These are phyloP conservation scores for Drosophila sordidula DNA, from an alignment of 2,888 invertebrate species.

Conservation along the genomic window DNA sequence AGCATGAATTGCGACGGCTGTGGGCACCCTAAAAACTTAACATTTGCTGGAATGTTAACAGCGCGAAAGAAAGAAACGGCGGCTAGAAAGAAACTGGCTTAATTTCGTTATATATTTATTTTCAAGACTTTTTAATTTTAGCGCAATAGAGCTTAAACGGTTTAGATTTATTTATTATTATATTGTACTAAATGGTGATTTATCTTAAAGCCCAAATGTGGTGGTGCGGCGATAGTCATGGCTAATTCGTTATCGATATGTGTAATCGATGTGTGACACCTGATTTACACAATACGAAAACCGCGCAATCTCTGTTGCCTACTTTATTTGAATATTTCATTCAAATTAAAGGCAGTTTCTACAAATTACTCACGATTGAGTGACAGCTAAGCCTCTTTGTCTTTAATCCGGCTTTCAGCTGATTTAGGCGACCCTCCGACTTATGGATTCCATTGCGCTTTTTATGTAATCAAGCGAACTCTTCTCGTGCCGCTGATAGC, in stretches of 20 bases:
- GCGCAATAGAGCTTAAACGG: too few species aligned
- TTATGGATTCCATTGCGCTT: constrained; percentile 37
- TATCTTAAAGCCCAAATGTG: constrained; percentile 3
- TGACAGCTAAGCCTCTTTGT: constrained; percentile 7
- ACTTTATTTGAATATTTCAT: constrained; percentile 14
- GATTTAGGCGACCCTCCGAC: constrained; percentile 22
- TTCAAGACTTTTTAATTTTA: too few species aligned
- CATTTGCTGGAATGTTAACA: constrained; percentile 2
- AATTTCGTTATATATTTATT: too few species aligned
- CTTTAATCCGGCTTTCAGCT: constrained; percentile 28
- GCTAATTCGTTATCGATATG: constrained; percentile 10
- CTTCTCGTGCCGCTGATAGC: constrained; percentile 36
- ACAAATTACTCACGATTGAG: constrained; percentile 4
- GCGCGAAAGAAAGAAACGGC: not conserved
- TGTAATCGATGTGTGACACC: not conserved
- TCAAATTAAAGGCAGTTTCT: not conserved
- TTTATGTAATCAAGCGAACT: constrained; percentile 54
- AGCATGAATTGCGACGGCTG: not conserved
- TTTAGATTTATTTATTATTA: too few species aligned
- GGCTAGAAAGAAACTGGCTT: too few species aligned
- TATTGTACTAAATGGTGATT: too few species aligned
- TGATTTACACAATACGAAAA: constrained; percentile 15
- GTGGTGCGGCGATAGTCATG: constrained; percentile 14
- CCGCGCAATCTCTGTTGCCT: not conserved
- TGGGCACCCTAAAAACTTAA: constrained; percentile 6